Base-by-base conservation (phyloP, 2,113 vertebrate genomes). In the Philantomba maxwellii region DNA sequence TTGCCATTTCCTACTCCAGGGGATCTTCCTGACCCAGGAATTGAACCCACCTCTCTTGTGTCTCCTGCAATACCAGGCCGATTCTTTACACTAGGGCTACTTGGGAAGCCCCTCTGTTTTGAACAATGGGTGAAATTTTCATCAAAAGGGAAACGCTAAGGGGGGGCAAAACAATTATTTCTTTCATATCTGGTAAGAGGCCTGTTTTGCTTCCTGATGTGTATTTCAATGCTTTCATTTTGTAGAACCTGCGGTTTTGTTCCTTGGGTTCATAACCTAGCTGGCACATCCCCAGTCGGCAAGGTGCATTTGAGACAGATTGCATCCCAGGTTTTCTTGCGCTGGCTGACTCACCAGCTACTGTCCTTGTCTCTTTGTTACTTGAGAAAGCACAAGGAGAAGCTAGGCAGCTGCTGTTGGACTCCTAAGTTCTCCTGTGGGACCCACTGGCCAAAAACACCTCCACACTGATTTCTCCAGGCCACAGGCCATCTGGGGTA, bases 331-430 rank as follows among this genome's bases (percentile, higher is more conserved):
- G 15, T 45, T 95, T 93, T 93, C 97, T 88, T 39, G 43, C 91
- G 66, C 45, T 45, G 23, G 4, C 47, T 88, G 45, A 6, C 80
- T 95, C 92, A 6, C 57, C 55, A 86, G 70, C 25, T n/a, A 47
- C 16, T 95, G 93, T 58, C 86, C 94, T 97, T 62, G 57, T 55
- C 58, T 14, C 62, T 83, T 83, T 75, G 60, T n/a, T 17, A 39
- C 78, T 11, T 2, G 1, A 66, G 21, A 62, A 84, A 96, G 58
- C 81, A 53, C 82, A 90, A 55, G 51, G 47, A 36, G 53, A 66
- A 95, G 62, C 28, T 83, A 26, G 62, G 33, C 90, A 95, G 81
- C 62, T 83, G 96, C 75, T 81, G 39, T 49, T 43, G 39, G 82
- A 25, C 75, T 86, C 82, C 70, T 60, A 78, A 30, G 36, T 36